These are phyloP conservation scores for Antidorcas marsupialis DNA, from an alignment of 2,113 vertebrate genomes.

Conservation along the genomic window DNA sequence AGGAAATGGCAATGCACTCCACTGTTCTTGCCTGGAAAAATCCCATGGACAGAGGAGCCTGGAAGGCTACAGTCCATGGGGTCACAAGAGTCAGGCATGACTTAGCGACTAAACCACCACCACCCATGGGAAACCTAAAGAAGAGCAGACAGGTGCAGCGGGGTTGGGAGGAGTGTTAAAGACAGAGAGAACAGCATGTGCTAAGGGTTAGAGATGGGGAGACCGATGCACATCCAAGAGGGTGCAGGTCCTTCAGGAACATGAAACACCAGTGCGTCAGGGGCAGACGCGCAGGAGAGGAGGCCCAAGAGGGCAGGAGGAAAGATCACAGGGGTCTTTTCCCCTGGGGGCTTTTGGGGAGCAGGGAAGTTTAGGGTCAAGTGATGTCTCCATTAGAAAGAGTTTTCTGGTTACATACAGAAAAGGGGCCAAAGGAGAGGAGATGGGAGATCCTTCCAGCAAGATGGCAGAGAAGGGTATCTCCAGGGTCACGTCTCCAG, in stretches of 20 bases:
- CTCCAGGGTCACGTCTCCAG: neutral
- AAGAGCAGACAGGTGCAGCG: neutral
- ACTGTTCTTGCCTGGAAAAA: neutral
- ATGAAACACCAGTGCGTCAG: neutral
- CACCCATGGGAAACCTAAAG: neutral
- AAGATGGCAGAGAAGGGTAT: neutral
- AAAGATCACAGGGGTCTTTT: neutral
- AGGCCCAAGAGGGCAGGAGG: neutral
- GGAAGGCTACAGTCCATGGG: neutral
- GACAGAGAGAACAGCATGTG: neutral
- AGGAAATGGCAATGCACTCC: neutral
- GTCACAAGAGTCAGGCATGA: neutral
- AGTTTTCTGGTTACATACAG: neutral
- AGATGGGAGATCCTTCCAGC: neutral
- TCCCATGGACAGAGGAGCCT: neutral
- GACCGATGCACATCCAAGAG: neutral
- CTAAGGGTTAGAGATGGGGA: neutral
- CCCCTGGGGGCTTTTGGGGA: neutral
- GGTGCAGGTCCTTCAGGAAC: neutral
- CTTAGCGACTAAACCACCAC: neutral
- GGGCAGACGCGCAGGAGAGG: neutral
- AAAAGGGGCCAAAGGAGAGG: neutral
- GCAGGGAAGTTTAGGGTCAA: neutral
- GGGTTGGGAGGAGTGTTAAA: neutral
- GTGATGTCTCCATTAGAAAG: neutral